A percentile compares a stretch with the other conserved stretches of the same genome.
Conservation (phyloP, 2,888 invertebrate genomes). For the Nephrocerus scutellatus region DNA sequence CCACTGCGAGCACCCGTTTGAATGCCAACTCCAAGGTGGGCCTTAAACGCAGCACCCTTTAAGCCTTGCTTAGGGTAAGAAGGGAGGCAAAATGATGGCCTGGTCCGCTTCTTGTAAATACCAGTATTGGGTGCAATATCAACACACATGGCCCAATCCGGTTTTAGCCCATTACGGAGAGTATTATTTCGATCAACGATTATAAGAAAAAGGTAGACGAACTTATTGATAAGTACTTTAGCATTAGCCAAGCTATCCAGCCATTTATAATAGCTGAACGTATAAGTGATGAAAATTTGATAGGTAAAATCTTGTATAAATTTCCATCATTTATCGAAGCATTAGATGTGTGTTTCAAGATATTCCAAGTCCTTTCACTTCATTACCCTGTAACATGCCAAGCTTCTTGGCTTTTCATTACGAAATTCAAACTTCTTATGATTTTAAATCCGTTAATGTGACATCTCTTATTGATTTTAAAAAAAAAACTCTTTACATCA, state of each 20-base stretch:
- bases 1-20: no score
- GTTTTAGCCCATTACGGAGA: no score
- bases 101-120: no score
- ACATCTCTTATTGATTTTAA: constrained; percentile 5
- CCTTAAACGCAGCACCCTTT: no score
- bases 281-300: background rate
- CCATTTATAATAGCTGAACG: constrained; percentile 6
- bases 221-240: constrained; percentile 1
- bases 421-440: constrained; percentile 4
- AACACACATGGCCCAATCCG: no score
- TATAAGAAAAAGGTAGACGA: background rate
- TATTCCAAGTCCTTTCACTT: constrained; percentile 5
- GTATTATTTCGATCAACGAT: background rate
- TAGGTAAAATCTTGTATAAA: constrained; percentile 6
- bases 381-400: constrained; percentile 4
- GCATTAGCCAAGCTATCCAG: background rate
- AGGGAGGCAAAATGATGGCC: no score
- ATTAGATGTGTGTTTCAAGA: constrained; percentile 9
- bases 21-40: no score
- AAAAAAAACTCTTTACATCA: no score
- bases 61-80: no score
- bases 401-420: constrained; percentile 7
- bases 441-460: constrained; percentile 5
- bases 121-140: no score
- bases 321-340: constrained; percentile 4